Conservation (phyloP, 1,140 invertebrate species). For the Acyrthosiphon pisum region DNA sequence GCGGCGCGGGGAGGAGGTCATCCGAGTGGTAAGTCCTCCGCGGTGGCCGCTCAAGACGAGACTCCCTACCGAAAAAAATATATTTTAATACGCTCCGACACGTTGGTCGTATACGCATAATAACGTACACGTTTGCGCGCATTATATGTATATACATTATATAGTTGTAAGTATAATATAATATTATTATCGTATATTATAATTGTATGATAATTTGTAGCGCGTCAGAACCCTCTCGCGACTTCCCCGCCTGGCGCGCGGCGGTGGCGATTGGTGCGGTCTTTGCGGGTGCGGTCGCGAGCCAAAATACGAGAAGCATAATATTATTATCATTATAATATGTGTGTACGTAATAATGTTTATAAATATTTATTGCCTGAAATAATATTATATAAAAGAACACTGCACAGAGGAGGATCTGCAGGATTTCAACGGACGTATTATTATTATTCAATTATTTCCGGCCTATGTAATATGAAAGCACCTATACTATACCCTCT, state of each 20-base stretch:
- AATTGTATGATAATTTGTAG: neutral
- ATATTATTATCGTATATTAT: neutral
- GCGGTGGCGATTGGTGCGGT: neutral
- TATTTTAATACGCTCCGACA: neutral
- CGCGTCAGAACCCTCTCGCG: neutral
- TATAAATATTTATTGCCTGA: conserved; percentile 17
- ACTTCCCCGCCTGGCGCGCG: neutral
- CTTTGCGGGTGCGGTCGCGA: neutral
- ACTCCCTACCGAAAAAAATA: conserved; percentile 13
- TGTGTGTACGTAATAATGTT: neutral
- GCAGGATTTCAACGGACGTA: neutral
- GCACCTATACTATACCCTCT: too few relatives aligned
- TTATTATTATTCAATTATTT: too few relatives aligned
- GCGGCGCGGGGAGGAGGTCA: neutral
- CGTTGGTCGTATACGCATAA: neutral
- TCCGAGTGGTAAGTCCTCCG: neutral
- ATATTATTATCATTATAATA: neutral
- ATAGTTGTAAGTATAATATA: neutral
- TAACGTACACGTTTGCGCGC: neutral
- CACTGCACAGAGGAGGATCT: neutral
- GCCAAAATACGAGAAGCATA: neutral
- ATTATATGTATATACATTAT: neutral
- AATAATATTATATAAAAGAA: too few relatives aligned
- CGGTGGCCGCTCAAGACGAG: conserved; percentile 10
- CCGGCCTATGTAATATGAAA: too few relatives aligned